Conservation (phyloP, 2,797 vertebrate genomes). For the Myotis pilosus region DNA sequence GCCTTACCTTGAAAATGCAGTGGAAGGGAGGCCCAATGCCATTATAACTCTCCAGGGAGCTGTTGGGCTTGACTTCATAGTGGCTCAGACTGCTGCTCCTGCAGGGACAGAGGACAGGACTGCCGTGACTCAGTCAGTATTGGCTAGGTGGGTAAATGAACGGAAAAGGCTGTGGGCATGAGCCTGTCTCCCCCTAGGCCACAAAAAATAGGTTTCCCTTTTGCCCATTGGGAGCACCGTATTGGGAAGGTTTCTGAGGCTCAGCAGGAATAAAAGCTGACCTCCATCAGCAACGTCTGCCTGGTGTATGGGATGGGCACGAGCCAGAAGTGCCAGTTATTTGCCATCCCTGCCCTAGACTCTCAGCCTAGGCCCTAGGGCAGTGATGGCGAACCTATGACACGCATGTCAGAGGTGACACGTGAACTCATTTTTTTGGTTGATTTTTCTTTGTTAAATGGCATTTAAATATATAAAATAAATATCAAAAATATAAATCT, state of each 20-base stretch:
- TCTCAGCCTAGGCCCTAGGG: not conserved
- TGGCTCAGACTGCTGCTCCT: constrained; percentile 90
- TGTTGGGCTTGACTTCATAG: constrained; percentile 91
- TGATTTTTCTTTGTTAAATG: no score
- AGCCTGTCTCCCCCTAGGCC: not conserved
- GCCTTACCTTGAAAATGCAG: constrained; percentile 91
- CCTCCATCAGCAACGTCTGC: rapidly evolving
- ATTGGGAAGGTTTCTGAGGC: not conserved
- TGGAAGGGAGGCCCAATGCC: constrained; percentile 90
- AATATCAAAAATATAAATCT: no score
- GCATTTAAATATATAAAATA: no score
- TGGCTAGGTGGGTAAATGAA: not conserved
- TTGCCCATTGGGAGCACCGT: rapidly evolving
- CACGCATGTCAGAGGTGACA: no score
- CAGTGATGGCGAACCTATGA: no score
- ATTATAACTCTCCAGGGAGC: constrained; percentile 88
- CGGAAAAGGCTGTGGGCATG: rapidly evolving
- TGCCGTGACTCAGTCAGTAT: rapidly evolving
- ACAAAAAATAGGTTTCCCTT: not conserved
- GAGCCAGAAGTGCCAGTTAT: not conserved
- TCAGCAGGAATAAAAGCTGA: not conserved
- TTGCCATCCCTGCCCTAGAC: not conserved
- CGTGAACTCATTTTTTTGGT: no score
- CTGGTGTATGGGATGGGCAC: not conserved
- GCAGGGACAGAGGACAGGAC: not conserved